phyloP scores from a whole-genome alignment of 2,888 invertebrate genomes.

The Chrysolina oricalcia region DNA sequence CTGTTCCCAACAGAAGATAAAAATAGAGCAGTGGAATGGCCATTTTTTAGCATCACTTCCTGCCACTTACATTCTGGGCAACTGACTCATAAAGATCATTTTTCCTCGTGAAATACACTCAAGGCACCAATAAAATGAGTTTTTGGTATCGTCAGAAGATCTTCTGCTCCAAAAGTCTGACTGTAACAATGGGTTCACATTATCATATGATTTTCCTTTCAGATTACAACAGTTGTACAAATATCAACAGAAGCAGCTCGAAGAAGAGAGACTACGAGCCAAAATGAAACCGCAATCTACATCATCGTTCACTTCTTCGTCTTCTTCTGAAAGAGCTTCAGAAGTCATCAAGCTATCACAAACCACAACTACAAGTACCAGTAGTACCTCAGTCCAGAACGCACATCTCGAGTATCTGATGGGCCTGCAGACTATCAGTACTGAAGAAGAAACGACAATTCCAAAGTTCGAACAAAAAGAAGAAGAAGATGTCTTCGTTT shows the following conservation, averaged over 20 bases:
- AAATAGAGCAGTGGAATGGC: no score
- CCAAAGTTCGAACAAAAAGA: constrained; percentile 35
- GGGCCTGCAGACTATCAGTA: constrained; percentile 35
- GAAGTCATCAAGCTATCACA: neutral
- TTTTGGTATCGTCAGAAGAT: neutral
- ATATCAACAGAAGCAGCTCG: constrained; percentile 8
- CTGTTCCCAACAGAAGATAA: no score
- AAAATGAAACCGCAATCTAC: neutral
- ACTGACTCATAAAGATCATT: no score
- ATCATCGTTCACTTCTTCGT: neutral
- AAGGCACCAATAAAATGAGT: no score
- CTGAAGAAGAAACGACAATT: constrained; percentile 42
- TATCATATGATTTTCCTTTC: neutral
- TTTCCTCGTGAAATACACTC: no score
- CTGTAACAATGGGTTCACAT: no score
- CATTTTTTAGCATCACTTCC: no score
- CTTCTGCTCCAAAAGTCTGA: no score
- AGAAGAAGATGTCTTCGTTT: constrained; percentile 54
- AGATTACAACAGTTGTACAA: constrained; percentile 25
- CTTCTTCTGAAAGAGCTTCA: neutral
- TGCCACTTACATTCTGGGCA: no score
- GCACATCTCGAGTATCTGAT: constrained; percentile 61
- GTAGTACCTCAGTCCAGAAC: constrained; percentile 41
- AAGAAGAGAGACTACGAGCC: neutral
- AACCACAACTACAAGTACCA: constrained; percentile 48